phyloP scores from a whole-genome alignment of 2,113 vertebrate genomes.

The Fregata magnificens region DNA sequence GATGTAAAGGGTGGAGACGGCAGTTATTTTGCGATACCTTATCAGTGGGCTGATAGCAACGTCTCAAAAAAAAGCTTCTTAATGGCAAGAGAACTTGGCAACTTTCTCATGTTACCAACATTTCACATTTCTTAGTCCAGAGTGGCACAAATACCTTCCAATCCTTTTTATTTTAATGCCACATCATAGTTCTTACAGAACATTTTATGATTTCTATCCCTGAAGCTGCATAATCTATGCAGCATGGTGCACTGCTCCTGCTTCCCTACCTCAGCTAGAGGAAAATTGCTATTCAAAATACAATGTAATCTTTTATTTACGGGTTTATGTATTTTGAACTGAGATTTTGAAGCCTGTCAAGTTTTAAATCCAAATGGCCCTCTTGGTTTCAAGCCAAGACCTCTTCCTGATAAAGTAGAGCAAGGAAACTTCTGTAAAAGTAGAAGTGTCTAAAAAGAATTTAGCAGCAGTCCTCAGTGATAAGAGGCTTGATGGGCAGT shows the following conservation, averaged over 20 bases:
- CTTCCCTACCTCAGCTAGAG: background rate
- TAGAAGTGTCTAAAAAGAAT: conserved; percentile 34
- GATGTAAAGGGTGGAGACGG: conserved; percentile 30
- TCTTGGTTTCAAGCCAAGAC: conserved; percentile 40
- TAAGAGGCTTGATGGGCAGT: conserved; percentile 2
- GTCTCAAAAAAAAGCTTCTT: conserved; percentile 10
- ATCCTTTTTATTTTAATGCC: background rate
- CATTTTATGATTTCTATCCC: background rate
- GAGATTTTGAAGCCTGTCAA: background rate
- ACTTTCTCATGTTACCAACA: conserved; percentile 23
- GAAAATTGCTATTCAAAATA: background rate
- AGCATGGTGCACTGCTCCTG: background rate
- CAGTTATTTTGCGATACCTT: conserved; percentile 42
- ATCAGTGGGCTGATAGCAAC: background rate
- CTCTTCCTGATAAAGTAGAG: background rate
- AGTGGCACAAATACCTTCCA: background rate
- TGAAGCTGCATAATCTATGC: background rate
- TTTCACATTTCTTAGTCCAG: background rate
- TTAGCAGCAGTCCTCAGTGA: background rate
- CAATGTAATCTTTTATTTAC: background rate
- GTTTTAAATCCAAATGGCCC: conserved; percentile 25
- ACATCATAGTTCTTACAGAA: background rate
- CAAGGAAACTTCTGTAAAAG: background rate
- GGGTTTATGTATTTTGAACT: background rate
- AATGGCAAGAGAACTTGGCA: background rate